Percentiles rank a stretch among this genome's conserved stretches.
Evolutionary conservation across 2,797 vertebrate genomes (phyloP).

Genomic region (Chlorospingus semifuscus): DNA sequence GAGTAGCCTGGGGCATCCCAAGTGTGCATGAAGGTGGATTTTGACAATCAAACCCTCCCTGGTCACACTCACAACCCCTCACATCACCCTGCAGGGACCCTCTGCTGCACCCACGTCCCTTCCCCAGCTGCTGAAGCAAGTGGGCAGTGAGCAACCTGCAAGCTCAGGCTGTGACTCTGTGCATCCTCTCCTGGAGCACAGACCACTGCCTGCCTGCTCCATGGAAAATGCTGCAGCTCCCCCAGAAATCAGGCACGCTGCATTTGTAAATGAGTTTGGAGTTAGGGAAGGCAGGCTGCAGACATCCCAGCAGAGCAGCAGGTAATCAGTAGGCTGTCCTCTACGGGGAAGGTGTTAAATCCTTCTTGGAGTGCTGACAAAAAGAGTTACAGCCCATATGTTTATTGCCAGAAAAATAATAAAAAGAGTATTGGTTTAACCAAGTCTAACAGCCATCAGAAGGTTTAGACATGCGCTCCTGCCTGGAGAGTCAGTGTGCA

Average conservation of each 20-base stretch:
- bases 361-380: conserved; percentile 61
- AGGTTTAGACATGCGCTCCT: background rate
- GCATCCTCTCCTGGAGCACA: background rate
- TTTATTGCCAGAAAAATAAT: conserved; percentile 47
- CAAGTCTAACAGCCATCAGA: background rate
- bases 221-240: background rate
- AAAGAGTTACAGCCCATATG: conserved; percentile 40
- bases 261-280: conserved; percentile 25
- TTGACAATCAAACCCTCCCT: background rate
- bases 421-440: conserved; percentile 16
- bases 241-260: background rate
- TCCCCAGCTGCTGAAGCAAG: background rate
- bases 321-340: conserved; percentile 49
- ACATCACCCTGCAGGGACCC: background rate
- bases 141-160: background rate
- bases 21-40: background rate
- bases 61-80: background rate
- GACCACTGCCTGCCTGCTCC: rapidly evolving
- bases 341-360: conserved; percentile 35
- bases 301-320: conserved; percentile 39
- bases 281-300: conserved; percentile 15
- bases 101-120: background rate
- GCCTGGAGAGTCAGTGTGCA: background rate
- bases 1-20: background rate
- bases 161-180: background rate